Conservation (phyloP, 2,888 invertebrate species). For the Metallyticus violacea region DNA sequence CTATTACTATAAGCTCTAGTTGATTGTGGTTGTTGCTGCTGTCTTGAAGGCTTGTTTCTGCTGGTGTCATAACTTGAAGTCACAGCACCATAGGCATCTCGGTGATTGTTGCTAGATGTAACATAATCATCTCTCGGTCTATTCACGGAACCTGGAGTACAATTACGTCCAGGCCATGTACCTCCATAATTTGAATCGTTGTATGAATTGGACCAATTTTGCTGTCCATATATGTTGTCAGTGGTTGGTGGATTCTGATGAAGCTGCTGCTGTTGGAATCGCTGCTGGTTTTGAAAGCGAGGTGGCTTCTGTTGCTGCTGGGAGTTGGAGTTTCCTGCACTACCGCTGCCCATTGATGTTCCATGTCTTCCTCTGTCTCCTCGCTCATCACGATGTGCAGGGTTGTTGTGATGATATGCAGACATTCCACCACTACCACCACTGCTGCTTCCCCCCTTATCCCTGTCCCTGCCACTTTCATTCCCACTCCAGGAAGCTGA, state of each 20-base stretch:
- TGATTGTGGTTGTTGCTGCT: not conserved
- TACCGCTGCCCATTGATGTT: not conserved
- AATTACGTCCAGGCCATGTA: slow-evolving; percentile 19
- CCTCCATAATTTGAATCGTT: slow-evolving; percentile 19
- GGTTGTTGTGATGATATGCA: slow-evolving; percentile 3
- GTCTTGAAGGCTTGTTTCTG: slow-evolving; percentile 9
- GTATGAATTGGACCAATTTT: slow-evolving; percentile 22
- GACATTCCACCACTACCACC: not conserved
- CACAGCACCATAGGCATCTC: slow-evolving; percentile 3
- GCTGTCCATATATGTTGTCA: slow-evolving; percentile 15
- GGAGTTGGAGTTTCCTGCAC: not conserved
- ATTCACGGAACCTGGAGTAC: not conserved
- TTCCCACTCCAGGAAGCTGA: not conserved
- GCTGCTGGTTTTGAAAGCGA: slow-evolving; percentile 38
- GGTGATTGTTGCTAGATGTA: not conserved
- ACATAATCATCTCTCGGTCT: slow-evolving; percentile 13
- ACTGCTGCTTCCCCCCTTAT: not conserved
- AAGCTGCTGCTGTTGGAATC: slow-evolving; percentile 32
- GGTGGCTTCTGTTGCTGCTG: slow-evolving; percentile 32
- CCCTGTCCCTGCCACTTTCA: not conserved
- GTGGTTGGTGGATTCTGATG: slow-evolving; percentile 19
- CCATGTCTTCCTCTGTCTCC: slow-evolving; percentile 8
- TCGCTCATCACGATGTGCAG: slow-evolving; percentile 20
- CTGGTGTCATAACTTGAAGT: not conserved
- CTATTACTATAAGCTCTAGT: slow-evolving; percentile 1